Base-by-base conservation (phyloP, 2,797 vertebrate species). In the Philypnodon macrostomus region DNA sequence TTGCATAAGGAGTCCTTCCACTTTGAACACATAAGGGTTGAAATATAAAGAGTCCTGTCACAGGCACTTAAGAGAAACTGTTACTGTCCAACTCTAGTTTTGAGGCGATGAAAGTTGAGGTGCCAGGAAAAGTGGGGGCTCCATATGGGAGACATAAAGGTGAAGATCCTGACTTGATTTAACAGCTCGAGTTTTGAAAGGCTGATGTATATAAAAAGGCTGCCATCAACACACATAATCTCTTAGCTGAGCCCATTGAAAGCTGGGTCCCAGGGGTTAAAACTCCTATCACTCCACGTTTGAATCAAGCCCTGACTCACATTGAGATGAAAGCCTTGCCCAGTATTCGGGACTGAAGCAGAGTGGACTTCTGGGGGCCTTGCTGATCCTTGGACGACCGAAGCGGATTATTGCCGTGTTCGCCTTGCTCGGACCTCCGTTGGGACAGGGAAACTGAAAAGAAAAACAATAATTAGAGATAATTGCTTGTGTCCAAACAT, bases 401-500 rank as follows among this genome's bases (percentile, higher is more conserved):
- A 90, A 87, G 89, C 90, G 91, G 95, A 97, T 97, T 97, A 97
- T 88, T 87, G 92, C 91, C n/a, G 88, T 93, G 93, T 89, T 94
- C 91, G 89, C 92, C 91, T n/a, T 91, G 87, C 90, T 89, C 89
- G 90, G 93, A 94, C 94, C 93, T 95, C 92, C 94, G 91, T 92
- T 90, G 85, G 91, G 93, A 95, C 91, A 87, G 93, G 92, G 91
- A 93, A 92, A 93, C 94, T 96, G 93, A 98, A 97, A 98, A 98
- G 95, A 97, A 97, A 97, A 95, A 98, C 95, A 98, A 97, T 98
- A 98, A 98, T 98, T 98, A 98, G 93, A 93, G 94, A 97, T 97
- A 98, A 98, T 98, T 98, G 96, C 96, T 97, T 98, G 94, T 98
- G 95, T 98, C 95, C 95, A 98, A 98, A 98, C 95, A 98, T 87